Evolutionary conservation across 1,140 invertebrate genomes (phyloP), one percentile per base, ranked within the genome.

Genomic region (Drosophila obscura): DNA sequence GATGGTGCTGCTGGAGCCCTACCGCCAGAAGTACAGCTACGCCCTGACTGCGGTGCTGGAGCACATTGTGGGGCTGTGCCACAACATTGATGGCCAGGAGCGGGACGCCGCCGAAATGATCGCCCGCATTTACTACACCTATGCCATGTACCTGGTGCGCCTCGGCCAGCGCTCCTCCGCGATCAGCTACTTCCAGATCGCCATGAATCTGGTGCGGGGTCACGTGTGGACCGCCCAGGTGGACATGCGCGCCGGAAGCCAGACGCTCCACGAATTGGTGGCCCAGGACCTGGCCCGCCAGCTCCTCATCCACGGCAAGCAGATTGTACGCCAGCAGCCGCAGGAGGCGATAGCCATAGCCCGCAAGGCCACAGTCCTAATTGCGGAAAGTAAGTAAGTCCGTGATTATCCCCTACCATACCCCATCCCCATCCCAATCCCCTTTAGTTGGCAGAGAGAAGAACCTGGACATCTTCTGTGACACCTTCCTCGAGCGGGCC

Each of bases 391-490:
- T 90, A 35, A 81, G 82, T 72, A 24, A 5, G 16, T 15, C 6
- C 7, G 35, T 1, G 35, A 11, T 11, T 13, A 39, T 39, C 8
- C 2, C 31, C 8, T 9, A 3, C 31, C 31, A 9, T 3, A 3
- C 31, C 2, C 0, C 1, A 8, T 41, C 6, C 5, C 4, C 35
- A 28, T 24, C 9, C 15, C 3, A 13, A 45, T 1, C 9, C 19
- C 2, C 15, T 43, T 49, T 8, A 89, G 84, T 90, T 71, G 87
- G 87, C 3, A 60, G 77, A 1, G 69, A 88, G 8, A 78, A 80
- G 56, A 90, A 90, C 67, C 56, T 83, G 65, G 69, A 80, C 16
- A 77, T 90, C 2, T 90, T 88, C 24, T 83, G 79, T 24, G 81
- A 81, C 0, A 85, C 88, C 5, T 87, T 87, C 11, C 15, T 90